Evolutionary conservation across 2,888 invertebrate genomes (phyloP), one percentile per base, ranked within the genome.

Genomic region (Melikaiella ostensackeni): DNA sequence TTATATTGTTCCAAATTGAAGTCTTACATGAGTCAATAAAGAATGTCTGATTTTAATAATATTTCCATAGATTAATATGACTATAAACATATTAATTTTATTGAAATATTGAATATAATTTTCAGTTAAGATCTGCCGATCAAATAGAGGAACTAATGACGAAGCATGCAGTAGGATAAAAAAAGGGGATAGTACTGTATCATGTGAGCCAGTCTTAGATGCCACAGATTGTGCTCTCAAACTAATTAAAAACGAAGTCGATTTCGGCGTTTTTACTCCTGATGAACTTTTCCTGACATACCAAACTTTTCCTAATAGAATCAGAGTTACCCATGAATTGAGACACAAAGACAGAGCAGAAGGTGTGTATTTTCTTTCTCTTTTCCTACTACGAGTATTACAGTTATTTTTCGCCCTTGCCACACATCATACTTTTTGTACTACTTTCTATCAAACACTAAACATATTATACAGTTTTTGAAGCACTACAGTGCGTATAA

Each of bases 221-320:
- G 95, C 94, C 81, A 91, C 94, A 38, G 94, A 95, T 84, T 95
- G 95, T 86, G 93, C 95, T 0, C 85, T 94, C 11, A 92, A 92
- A 81, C 86, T 95, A 63, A 90, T 92, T 0, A 89, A 92, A 6
- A 93, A 93, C 0, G 86, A 92, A 30, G 94, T 93, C 0, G 94
- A 95, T 83, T 92, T 95, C 77, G 95, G 94, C 0, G 89, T 93
- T 57, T 93, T 95, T 86, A 92, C 92, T 0, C 93, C 95, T 4
- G 95, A 95, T 86, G 94, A 94, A 84, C 92, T 94, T 6, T 86
- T 95, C 1, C 88, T 95, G 6, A 91, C 94, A 27, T 81, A 88
- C 76, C 85, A 88, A 80, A 89, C 88, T 77, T 89, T 88, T 82
- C 87, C 87, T 5, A 77, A 81, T 1, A 79, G 85, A 21, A 79